Percentiles rank a stretch among this genome's conserved stretches.
phyloP scores from a whole-genome alignment of 1,140 invertebrate genomes.

The Trachelipus rathkii region DNA sequence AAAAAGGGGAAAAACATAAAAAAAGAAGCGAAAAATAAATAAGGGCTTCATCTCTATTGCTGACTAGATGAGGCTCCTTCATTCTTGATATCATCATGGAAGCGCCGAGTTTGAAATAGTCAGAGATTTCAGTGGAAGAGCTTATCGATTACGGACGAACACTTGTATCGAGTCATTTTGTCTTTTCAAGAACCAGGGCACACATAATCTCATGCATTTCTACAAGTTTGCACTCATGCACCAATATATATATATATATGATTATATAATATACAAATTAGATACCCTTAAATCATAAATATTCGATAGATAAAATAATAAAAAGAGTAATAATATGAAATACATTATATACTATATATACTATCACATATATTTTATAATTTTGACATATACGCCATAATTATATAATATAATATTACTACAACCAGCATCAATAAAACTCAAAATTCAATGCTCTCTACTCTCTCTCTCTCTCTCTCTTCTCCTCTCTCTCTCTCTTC shows the following conservation, averaged over 20 bases:
- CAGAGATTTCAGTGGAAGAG: not conserved
- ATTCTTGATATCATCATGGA: constrained; percentile 2
- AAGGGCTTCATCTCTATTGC: constrained; percentile 3
- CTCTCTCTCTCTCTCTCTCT: no score
- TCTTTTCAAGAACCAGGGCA: not conserved
- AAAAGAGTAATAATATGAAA: no score
- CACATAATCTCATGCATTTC: not conserved
- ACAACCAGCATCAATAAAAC: no score
- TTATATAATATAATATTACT: no score
- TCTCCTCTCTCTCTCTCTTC: no score
- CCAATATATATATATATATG: not conserved
- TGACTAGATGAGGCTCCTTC: constrained; percentile 3
- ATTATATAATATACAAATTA: not conserved
- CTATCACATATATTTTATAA: no score
- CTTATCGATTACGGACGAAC: constrained; percentile 3
- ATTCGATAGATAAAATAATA: no score
- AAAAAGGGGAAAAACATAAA: not conserved
- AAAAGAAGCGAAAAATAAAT: not conserved
- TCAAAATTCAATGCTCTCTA: no score
- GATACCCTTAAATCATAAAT: no score
- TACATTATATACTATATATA: no score
- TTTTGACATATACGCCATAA: no score
- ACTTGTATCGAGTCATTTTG: not conserved
- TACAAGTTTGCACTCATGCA: no score
- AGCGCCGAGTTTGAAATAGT: not conserved